Percentiles rank a stretch among this genome's conserved stretches.
These are phyloP conservation scores for Cladorhizidae sp. DNA, from an alignment of 37 sponge, comb jelly and placozoan species.

Conservation along the genomic window DNA sequence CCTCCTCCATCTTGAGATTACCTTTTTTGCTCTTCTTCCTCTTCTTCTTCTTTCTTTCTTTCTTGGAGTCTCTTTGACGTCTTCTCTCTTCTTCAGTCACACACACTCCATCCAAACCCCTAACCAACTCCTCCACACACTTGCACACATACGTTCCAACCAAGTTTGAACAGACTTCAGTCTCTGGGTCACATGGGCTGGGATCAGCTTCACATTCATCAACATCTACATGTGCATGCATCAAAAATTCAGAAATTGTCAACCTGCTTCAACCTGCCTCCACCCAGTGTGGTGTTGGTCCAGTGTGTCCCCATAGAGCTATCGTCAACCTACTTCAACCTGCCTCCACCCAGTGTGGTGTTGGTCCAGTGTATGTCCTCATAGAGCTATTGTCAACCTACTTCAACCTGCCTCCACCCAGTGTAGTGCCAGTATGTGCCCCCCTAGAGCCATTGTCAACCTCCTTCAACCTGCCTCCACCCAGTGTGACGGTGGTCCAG, in stretches of 20 bases:
- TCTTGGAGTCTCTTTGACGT: conserved; percentile 11
- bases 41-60: conserved; percentile 27
- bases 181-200: conserved; percentile 55
- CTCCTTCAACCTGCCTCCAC: no score
- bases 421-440: no score
- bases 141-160: conserved; percentile 70
- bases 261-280: neutral
- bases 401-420: neutral
- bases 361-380: neutral
- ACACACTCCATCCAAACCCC: conserved; percentile 62
- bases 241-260: neutral
- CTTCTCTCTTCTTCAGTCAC: conserved; percentile 12
- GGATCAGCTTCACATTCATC: conserved; percentile 50
- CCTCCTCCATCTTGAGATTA: neutral
- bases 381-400: neutral
- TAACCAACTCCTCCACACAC: conserved; percentile 66
- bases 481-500: no score
- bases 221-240: conserved; percentile 33
- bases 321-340: neutral
- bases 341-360: neutral
- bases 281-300: neutral
- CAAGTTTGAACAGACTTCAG: conserved; percentile 66
- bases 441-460: no score
- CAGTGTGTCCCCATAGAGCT: no score
- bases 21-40: conserved; percentile 25